Evolutionary conservation across 2,797 vertebrate genomes (phyloP).

Genomic region (Pagetopsis macropterus): DNA sequence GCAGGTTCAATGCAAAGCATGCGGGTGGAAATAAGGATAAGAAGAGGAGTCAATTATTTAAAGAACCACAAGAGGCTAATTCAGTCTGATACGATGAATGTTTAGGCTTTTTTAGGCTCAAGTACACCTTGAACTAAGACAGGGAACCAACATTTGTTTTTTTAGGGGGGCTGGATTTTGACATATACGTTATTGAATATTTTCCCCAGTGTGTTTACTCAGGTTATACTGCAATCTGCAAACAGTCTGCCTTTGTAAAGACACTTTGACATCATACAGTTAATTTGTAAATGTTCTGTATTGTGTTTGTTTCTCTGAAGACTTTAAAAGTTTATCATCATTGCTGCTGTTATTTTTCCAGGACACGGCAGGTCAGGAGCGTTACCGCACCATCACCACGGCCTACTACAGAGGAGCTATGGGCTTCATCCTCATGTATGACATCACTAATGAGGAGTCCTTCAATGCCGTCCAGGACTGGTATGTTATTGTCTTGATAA

Average conservation of each 20-base stretch:
- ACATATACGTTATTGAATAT: too few species aligned
- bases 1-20: not conserved
- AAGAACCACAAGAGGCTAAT: not conserved
- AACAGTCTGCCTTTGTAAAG: too few species aligned
- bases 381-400: slow-evolving; percentile 97
- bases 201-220: too few species aligned
- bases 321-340: not conserved
- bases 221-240: too few species aligned
- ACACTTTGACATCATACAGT: too few species aligned
- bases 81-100: not conserved
- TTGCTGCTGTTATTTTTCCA: slow-evolving; percentile 51
- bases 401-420: slow-evolving; percentile 97
- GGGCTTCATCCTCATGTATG: slow-evolving; percentile 99
- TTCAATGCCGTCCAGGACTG: slow-evolving; percentile 98
- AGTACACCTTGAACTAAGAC: too few species aligned
- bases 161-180: not conserved
- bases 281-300: too few species aligned
- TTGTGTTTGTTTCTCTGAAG: not conserved
- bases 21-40: not conserved
- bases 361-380: slow-evolving; percentile 96
- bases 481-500: slow-evolving; percentile 75
- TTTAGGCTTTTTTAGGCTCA: not conserved
- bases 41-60: not conserved
- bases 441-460: slow-evolving; percentile 98
- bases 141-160: too few species aligned